phyloP scores from a whole-genome alignment of 2,797 vertebrate genomes.

The Chloroceryle amazona region DNA sequence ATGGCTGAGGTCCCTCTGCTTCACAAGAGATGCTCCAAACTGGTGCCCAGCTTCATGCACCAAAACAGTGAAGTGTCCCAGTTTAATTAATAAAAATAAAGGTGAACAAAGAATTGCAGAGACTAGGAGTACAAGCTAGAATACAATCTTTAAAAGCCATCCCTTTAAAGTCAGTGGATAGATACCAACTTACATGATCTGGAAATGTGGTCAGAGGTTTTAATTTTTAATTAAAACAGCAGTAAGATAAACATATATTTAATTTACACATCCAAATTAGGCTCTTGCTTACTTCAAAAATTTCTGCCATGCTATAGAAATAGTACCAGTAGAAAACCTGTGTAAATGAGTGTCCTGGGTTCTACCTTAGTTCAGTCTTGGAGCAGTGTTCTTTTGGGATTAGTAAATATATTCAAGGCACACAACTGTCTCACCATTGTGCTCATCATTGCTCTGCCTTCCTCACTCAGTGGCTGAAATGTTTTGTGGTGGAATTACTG shows the following conservation, averaged over 20 bases:
- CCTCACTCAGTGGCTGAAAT: neutral
- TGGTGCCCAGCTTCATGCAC: neutral
- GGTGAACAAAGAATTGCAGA: neutral
- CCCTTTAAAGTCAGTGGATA: neutral
- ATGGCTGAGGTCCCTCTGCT: neutral
- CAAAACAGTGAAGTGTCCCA: neutral
- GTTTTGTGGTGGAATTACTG: neutral
- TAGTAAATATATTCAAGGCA: neutral
- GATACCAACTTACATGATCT: neutral
- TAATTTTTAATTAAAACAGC: neutral
- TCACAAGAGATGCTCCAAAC: neutral
- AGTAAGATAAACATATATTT: neutral
- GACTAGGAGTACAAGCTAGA: neutral
- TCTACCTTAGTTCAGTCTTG: neutral
- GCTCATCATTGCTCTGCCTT: neutral
- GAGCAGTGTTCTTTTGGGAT: neutral
- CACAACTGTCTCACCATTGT: neutral
- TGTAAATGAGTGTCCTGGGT: neutral
- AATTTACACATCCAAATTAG: neutral
- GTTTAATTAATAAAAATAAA: neutral
- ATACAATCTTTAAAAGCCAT: neutral
- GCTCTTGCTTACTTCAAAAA: neutral
- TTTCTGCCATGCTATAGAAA: neutral
- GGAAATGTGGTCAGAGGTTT: neutral
- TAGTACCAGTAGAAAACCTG: neutral